phyloP scores from a whole-genome alignment of 1,140 invertebrate species.

The Ganaspis sp. region DNA sequence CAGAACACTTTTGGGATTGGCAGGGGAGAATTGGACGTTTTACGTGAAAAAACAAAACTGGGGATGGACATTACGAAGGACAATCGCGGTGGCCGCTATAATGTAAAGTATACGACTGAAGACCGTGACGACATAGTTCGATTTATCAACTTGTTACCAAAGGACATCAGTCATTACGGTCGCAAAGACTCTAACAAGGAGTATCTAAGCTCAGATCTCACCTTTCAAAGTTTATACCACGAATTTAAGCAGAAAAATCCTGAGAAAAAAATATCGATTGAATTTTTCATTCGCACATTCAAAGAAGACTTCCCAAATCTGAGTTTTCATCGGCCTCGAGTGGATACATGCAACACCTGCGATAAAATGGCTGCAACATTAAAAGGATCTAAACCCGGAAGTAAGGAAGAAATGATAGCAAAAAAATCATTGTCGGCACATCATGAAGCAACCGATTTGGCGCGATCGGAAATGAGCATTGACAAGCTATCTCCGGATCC shows the following conservation, averaged over 20 bases:
- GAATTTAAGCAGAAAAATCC: neutral
- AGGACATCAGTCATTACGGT: neutral
- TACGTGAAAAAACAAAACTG: neutral
- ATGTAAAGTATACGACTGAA: neutral
- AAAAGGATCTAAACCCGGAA: neutral
- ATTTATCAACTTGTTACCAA: neutral
- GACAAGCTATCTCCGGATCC: neutral
- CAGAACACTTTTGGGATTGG: neutral
- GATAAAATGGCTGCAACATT: neutral
- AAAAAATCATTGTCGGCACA: neutral
- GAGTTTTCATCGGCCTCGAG: neutral
- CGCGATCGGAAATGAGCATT: neutral
- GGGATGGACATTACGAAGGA: neutral
- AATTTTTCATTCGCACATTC: neutral
- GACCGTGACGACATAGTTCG: neutral
- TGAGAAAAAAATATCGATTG: neutral
- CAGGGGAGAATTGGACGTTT: neutral
- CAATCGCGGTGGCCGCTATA: neutral
- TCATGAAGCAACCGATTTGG: neutral
- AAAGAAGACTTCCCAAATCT: neutral
- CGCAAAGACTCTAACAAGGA: neutral
- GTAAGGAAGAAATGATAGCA: neutral
- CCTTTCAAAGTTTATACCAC: neutral
- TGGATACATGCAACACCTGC: constrained; percentile 5
- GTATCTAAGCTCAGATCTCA: neutral